Conservation (phyloP, 2,113 vertebrate species). For the Electrona antarctica region DNA sequence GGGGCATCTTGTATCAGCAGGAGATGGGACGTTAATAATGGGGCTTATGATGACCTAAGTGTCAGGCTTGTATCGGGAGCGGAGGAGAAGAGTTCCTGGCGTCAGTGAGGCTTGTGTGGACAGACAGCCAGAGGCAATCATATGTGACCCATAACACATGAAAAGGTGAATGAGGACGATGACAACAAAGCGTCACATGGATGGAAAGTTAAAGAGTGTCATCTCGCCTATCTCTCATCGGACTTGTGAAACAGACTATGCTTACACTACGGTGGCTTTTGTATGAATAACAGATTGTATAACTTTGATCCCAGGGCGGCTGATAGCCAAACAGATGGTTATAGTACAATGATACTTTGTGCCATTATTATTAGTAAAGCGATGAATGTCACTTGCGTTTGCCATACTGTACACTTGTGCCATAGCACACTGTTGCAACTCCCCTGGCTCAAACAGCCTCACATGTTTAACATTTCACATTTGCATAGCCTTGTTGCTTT, state of each 20-base stretch:
- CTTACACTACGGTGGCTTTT: slow-evolving; percentile 22
- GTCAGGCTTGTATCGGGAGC: neutral
- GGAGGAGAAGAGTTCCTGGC: neutral
- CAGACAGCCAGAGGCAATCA: no score
- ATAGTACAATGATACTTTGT: slow-evolving; percentile 39
- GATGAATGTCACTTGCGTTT: slow-evolving; percentile 55
- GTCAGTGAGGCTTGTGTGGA: slow-evolving; percentile 14
- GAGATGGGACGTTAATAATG: neutral
- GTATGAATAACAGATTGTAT: slow-evolving; percentile 28
- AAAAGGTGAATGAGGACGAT: no score
- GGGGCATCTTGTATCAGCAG: neutral
- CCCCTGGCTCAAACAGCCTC: slow-evolving; percentile 19
- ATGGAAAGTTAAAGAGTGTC: neutral
- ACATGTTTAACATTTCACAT: neutral
- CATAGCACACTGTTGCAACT: slow-evolving; percentile 37
- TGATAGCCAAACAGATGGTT: slow-evolving; percentile 26
- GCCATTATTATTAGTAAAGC: slow-evolving; percentile 46
- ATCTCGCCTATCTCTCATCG: slow-evolving; percentile 21
- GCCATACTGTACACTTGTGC: slow-evolving; percentile 39
- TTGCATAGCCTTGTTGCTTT: slow-evolving; percentile 9
- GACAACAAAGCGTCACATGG: no score
- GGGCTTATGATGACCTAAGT: neutral
- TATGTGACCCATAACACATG: no score
- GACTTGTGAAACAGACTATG: slow-evolving; percentile 37
- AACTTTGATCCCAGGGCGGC: slow-evolving; percentile 18